phyloP scores from a whole-genome alignment of 2,888 invertebrate genomes.

The Ophioninae sp. region DNA sequence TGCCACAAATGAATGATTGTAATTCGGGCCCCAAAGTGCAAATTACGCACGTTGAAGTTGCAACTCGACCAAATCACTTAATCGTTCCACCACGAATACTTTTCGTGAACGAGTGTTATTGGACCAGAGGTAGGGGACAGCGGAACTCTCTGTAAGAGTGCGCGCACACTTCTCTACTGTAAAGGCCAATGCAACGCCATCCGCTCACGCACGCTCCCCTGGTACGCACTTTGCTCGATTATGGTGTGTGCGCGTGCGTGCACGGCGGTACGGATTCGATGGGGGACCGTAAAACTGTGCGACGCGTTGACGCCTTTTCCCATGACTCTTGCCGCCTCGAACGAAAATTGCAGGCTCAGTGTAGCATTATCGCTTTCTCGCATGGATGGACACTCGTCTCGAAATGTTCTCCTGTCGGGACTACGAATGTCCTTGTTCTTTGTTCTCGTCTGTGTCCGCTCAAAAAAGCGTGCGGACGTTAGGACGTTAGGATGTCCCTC shows the following conservation, averaged over 20 bases:
- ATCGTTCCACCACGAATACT: not conserved
- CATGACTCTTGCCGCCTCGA: constrained; percentile 55
- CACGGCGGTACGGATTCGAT: not conserved
- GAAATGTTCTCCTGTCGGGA: constrained; percentile 19
- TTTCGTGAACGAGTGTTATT: constrained; percentile 21
- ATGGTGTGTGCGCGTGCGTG: not conserved
- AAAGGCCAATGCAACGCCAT: not conserved
- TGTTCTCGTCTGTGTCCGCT: constrained; percentile 11
- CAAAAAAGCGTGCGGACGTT: no score
- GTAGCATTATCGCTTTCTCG: constrained; percentile 58
- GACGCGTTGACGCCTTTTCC: constrained; percentile 57
- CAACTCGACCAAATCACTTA: not conserved
- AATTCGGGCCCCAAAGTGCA: not conserved
- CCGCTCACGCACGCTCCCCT: constrained; percentile 14
- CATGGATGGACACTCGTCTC: constrained; percentile 54
- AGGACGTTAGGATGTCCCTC: no score
- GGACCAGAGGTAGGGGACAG: not conserved
- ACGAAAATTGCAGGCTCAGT: constrained; percentile 21
- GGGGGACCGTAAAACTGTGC: constrained; percentile 48
- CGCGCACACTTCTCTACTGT: not conserved
- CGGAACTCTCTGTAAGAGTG: not conserved
- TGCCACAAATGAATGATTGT: not conserved
- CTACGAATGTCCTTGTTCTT: constrained; percentile 36
- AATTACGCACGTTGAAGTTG: not conserved
- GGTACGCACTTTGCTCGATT: not conserved